Base-by-base conservation (phyloP, 2,888 invertebrate species). In the Magallana nippona region DNA sequence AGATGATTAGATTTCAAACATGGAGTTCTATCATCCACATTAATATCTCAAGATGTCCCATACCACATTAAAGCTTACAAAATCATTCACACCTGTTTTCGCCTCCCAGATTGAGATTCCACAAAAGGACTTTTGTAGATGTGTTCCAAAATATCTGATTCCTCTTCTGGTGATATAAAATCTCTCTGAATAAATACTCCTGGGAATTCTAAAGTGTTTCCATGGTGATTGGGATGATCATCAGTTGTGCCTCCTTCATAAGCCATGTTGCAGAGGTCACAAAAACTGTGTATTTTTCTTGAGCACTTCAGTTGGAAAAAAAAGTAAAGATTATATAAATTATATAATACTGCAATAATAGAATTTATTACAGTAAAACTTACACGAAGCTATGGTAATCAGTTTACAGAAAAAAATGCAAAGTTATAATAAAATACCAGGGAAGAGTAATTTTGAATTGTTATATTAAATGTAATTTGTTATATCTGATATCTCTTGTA, bases 41-140 rank as follows among this genome's bases (percentile, higher is more conserved):
- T n/a, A 17, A 58, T 17, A 58, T 58, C 17, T 8, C 13, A 58
- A n/a, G 3, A 17, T 17, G 58, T 17, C 15, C 2, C 5, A 10
- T 13, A n/a, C n/a, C 5, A 58, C n/a, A 3, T 13, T 3, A 27
- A 27, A 1, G 27, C 27, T 58, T 58, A 58, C 8, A n/a, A n/a
- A 58, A 13, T 19, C 71, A 44, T 58, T 58, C 58, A 10, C 13
- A 96, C 95, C 94, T 99, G 99, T 94, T 99, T 99, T 84, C 98
- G 96, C 82, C 99, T 95, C 0, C 99, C 99, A 94, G 98, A 99
- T 94, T 99, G 99, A 0, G 99, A 99, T 60, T 95, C 95, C 89
- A 97, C 96, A 99, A 99, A 99, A 0, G 97, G 96, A 87, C 97
- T 95, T 86, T 95, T 95, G 93, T 99, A 98, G 15, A 99, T 96